Conservation (phyloP, 2,888 invertebrate species). For the Philereme vetulata region DNA sequence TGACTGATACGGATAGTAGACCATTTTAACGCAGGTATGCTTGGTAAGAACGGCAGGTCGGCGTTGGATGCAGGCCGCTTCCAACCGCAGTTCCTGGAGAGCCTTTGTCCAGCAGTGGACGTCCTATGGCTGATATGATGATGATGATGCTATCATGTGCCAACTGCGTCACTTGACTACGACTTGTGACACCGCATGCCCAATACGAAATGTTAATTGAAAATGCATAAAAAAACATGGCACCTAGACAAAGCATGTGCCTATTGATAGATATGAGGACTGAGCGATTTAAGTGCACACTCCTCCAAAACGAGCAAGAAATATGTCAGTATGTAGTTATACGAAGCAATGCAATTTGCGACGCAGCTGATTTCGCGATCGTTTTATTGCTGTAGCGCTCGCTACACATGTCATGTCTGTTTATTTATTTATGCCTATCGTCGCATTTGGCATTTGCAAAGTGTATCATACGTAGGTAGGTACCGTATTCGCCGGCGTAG, state of each 20-base stretch:
- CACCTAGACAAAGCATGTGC: not conserved
- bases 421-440: conserved; percentile 37
- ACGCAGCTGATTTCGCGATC: conserved; percentile 40
- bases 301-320: conserved; percentile 27
- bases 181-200: conserved; percentile 58
- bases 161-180: conserved; percentile 66
- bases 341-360: conserved; percentile 35
- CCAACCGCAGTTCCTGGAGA: too few relatives aligned
- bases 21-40: conserved; percentile 22
- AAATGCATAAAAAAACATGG: not conserved
- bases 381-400: conserved; percentile 37
- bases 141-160: conserved; percentile 69
- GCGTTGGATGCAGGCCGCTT: too few relatives aligned
- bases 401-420: conserved; percentile 36
- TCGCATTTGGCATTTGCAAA: conserved; percentile 36
- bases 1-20: conserved; percentile 22
- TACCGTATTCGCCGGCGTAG: conserved; percentile 22
- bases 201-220: conserved; percentile 24
- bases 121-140: too few relatives aligned
- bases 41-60: too few relatives aligned
- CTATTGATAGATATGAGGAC: not conserved
- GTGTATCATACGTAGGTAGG: conserved; percentile 21
- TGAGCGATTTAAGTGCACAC: conserved; percentile 10
- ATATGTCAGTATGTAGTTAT: conserved; percentile 25
- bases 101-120: too few relatives aligned